Conservation (phyloP, 2,113 vertebrate species). For the Phyllopteryx taeniolatus region DNA sequence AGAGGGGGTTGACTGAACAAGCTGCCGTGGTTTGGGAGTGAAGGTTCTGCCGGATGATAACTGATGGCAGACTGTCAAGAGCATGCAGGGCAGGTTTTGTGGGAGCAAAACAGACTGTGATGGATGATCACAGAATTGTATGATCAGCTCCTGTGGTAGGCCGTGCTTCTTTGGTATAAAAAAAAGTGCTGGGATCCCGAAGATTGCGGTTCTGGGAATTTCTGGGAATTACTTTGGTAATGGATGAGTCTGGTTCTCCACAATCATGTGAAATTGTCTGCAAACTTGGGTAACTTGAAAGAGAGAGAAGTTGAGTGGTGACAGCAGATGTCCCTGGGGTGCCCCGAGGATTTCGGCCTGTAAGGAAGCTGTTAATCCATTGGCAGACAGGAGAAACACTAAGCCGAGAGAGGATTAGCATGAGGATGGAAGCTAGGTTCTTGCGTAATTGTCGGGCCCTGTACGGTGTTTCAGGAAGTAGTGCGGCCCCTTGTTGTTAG, state of each 20-base stretch:
- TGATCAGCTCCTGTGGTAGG: not conserved
- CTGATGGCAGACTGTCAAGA: slow-evolving; percentile 2
- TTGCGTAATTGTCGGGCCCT: not conserved
- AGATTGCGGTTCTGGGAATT: not conserved
- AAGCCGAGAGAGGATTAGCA: not conserved
- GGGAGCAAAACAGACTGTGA: not conserved
- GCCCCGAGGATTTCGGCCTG: not conserved
- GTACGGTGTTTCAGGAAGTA: not conserved
- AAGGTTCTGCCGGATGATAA: not conserved
- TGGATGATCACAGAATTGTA: not conserved
- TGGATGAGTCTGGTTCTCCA: not conserved
- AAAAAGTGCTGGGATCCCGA: not conserved
- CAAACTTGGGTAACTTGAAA: not conserved
- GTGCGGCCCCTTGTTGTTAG: too few relatives aligned
- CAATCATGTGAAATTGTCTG: not conserved
- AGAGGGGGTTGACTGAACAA: not conserved
- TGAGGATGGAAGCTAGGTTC: not conserved
- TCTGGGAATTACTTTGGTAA: not conserved
- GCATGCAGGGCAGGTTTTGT: not conserved
- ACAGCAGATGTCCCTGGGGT: not conserved
- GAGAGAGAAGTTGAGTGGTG: not conserved
- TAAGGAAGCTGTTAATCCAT: not conserved
- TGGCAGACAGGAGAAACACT: not conserved
- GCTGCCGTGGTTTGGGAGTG: not conserved
- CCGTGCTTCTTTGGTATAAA: not conserved